These are phyloP conservation scores for Himalopsyche phryganea DNA, from an alignment of 1,140 invertebrate genomes.

Conservation along the genomic window DNA sequence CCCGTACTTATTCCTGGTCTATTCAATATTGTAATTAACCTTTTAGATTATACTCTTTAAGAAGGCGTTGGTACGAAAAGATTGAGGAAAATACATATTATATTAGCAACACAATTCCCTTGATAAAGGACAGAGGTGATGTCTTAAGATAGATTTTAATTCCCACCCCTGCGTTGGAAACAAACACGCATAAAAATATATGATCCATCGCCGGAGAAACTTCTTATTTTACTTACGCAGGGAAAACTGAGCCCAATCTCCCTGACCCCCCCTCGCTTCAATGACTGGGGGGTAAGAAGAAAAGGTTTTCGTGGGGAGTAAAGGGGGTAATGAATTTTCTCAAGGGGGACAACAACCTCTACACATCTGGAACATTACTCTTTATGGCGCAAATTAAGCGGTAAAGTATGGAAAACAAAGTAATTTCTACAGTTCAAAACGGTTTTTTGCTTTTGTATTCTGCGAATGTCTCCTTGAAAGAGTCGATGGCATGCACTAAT, in stretches of 20 bases:
- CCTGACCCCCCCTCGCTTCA: neutral
- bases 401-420: too few relatives aligned
- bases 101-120: too few relatives aligned
- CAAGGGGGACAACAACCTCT: slow-evolving; percentile 16
- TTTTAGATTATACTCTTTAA: too few relatives aligned
- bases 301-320: slow-evolving; percentile 27
- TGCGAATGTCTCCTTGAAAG: too few relatives aligned
- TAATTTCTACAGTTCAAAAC: too few relatives aligned
- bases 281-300: slow-evolving; percentile 11
- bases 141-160: slow-evolving; percentile 34
- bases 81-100: too few relatives aligned
- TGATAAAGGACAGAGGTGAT: neutral
- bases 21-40: too few relatives aligned
- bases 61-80: too few relatives aligned
- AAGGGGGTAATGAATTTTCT: slow-evolving; percentile 35
- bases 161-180: slow-evolving; percentile 19
- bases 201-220: slow-evolving; percentile 34
- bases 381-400: slow-evolving; percentile 17
- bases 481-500: too few relatives aligned
- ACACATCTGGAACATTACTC: slow-evolving; percentile 32
- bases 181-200: slow-evolving; percentile 36
- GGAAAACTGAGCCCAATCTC: slow-evolving; percentile 9
- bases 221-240: slow-evolving; percentile 35
- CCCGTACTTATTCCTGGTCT: too few relatives aligned
- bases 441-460: too few relatives aligned